phyloP scores from a whole-genome alignment of 2,113 vertebrate genomes.

The Leucoraja erinaceus region DNA sequence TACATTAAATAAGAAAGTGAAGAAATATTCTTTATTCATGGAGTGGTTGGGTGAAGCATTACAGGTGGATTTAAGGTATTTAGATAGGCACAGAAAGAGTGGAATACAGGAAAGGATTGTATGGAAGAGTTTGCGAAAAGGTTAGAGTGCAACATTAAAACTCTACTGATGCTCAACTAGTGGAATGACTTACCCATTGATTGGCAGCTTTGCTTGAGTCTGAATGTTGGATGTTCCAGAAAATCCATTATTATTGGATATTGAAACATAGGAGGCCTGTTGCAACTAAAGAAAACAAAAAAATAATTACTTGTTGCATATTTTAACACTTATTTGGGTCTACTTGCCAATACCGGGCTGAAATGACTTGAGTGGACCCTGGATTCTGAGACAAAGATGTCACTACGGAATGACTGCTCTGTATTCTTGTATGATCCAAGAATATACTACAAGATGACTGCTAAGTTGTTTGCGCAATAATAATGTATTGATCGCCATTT shows the following conservation, averaged over 20 bases:
- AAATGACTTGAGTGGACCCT: neutral
- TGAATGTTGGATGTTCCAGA: constrained; percentile 69
- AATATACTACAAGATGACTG: neutral
- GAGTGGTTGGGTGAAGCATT: no score
- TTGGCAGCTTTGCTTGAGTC: constrained; percentile 81
- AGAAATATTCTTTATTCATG: neutral
- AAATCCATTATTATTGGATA: constrained; percentile 81
- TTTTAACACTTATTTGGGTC: neutral
- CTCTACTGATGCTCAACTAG: no score
- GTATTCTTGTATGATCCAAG: neutral
- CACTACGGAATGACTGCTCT: neutral
- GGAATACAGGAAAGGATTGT: neutral
- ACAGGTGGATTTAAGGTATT: no score
- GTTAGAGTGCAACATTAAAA: no score
- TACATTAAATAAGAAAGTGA: neutral
- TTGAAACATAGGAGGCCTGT: constrained; percentile 81
- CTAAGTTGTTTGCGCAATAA: neutral
- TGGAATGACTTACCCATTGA: constrained; percentile 75
- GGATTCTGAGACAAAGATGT: neutral
- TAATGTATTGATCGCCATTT: neutral
- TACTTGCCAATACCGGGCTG: neutral
- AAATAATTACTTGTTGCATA: neutral
- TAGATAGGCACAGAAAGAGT: neutral
- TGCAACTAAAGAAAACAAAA: constrained; percentile 63
- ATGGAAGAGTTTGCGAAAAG: no score